Conservation (phyloP, 2,888 invertebrate species). For the Idaea aversata region DNA sequence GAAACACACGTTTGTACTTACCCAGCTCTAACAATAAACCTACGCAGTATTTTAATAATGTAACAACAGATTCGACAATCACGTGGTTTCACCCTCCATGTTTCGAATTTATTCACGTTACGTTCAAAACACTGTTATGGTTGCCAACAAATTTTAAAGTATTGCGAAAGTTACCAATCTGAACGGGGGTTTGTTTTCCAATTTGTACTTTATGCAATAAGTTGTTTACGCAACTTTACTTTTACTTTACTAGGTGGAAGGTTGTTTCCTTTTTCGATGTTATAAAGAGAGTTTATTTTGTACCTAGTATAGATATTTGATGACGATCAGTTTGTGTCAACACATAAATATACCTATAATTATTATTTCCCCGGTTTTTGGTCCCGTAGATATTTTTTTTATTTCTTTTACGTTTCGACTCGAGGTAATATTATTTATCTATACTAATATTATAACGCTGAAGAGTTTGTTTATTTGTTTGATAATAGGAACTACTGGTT, state of each 20-base stretch:
- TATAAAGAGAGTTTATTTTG: slow-evolving; percentile 6
- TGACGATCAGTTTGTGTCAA: no score
- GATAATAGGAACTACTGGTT: no score
- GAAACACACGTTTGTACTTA: background rate
- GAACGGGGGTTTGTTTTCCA: slow-evolving; percentile 41
- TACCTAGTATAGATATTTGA: no score
- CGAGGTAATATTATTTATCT: no score
- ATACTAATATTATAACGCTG: no score
- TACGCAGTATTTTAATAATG: background rate
- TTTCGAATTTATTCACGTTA: slow-evolving; percentile 53
- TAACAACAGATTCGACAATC: slow-evolving; percentile 31
- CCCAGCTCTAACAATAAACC: background rate
- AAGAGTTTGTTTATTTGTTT: no score
- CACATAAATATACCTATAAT: no score
- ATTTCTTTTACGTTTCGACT: no score
- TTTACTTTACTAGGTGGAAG: slow-evolving; percentile 19
- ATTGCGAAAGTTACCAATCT: slow-evolving; percentile 50
- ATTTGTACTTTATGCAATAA: slow-evolving; percentile 12
- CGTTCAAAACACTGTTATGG: slow-evolving; percentile 48
- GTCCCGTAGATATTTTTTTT: no score
- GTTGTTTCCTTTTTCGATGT: background rate
- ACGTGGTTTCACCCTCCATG: slow-evolving; percentile 36
- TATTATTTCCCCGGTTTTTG: no score
- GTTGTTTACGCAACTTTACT: slow-evolving; percentile 34
- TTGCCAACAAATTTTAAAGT: slow-evolving; percentile 50